Evolutionary conservation across 2,888 invertebrate genomes (phyloP), one percentile per base, ranked within the genome.

Genomic region (Emmelina monodactyla): DNA sequence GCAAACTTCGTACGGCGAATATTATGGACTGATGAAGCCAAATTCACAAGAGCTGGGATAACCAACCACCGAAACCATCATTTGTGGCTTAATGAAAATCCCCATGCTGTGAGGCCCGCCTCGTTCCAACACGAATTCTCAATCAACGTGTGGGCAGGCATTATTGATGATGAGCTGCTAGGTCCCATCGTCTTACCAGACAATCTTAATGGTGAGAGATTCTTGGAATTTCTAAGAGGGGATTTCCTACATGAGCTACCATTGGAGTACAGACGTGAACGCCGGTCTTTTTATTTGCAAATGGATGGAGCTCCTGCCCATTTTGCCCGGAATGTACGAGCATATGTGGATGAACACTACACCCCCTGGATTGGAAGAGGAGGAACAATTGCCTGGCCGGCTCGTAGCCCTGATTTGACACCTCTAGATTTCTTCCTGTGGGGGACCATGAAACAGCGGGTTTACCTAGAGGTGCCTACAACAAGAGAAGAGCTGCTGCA

Each of bases 361-460:
- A 3, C 25, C 16, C 31, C 22, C 15, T 40, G 40, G 37, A 40
- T 40, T 14, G 40, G 38, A 22, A 28, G 38, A n/a, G 32, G 36
- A 1, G 41, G 38, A 12, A 29, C 36, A n/a, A 22, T 41, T 9
- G 32, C 38, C 10, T 39, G 42, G 42, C 39, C 39, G 11, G 36
- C 39, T 16, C 34, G 38, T 31, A 37, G 37, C 14, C 37, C 42
- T 15, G 42, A 42, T 16, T 39, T 42, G 30, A 42, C 33, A 22
- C 37, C 37, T 15, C 29, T 38, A 3, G 38, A 41, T 29, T 42
- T 30, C 22, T 42, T 39, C 37, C 31, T 39, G 10, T 42, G 39
- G 39, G 36, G 37, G 31, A 35, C 33, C 16, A 39, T 39, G 35
- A 39, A 39, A 28, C 41, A 41, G 28, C 35, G 13, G 14, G 29